Base-by-base conservation (phyloP, 2,797 vertebrate genomes). In the Erithacus rubecula region DNA sequence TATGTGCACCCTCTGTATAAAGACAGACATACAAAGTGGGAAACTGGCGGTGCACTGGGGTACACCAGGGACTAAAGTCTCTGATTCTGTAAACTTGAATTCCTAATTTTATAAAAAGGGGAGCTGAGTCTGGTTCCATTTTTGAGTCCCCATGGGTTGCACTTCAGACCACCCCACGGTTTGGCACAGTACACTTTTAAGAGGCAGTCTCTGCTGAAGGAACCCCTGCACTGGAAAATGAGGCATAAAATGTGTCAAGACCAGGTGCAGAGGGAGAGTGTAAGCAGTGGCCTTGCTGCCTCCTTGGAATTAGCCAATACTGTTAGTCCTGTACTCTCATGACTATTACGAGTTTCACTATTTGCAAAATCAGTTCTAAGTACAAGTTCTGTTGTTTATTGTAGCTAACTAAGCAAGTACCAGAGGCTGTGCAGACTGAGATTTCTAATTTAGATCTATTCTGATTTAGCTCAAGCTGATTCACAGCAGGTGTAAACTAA, bases 191-290 rank as follows among this genome's bases (percentile, higher is more conserved):
- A 77, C 71, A 75, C 67, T 93, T 91, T 46, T 26, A 60, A 62
- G 92, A 96, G 95, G 90, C 95, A 94, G 94, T 93, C 88, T 90
- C 81, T 94, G 94, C 87, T 95, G 90, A 91, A 95, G 89, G 92
- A 75, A 83, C 3, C 34, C 84, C 36, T 44, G 87, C 83, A 87
- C 91, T 89, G 95, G 93, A 69, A 78, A 83, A 84, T 0, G 87
- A 94, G 91, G 87, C 67, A 34, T 76, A 39, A 56, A 69, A 55
- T 1, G 2, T 17, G 41, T 70, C 49, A 41, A 62, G 76, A 53
- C 23, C 43, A 39, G 70, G 74, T 44, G 34, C 39, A 26, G 37
- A 15, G 39, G 93, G 83, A 71, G 10, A 65, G 78, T 0, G 4
- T 21, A 76, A 83, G 58, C 65, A 67, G 72, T 24, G 56, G 74